Base-by-base conservation (phyloP, 2,113 vertebrate species). In the Pao palembangensis region DNA sequence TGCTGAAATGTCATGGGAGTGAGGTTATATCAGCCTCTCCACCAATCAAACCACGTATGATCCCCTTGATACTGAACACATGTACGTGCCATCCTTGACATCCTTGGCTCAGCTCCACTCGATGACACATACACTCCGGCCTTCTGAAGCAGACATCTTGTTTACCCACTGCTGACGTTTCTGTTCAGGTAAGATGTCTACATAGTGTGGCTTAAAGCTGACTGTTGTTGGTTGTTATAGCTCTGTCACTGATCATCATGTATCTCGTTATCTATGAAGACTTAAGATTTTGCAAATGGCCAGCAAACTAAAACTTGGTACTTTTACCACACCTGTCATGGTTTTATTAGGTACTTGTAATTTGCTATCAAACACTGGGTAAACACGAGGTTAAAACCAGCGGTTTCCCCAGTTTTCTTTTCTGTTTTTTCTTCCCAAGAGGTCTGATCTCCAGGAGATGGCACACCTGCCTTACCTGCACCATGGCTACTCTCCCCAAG, bases 401-500 rank as follows among this genome's bases (percentile, higher is more conserved):
- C 23, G 6, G 52, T 50, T 68, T 75, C 67, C 71, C 51, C 53
- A 58, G 2, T 67, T 72, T 80, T 64, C 23, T 59, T 17, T 28
- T 31, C 18, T 55, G 28, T 57, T 63, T 53, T 55, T 31, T 51
- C n/a, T 44, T 19, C 83, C 61, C 80, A 12, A 55, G 75, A 62
- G 85, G 63, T 43, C 17, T 0, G 17, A 49, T 71, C 61, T 66
- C 74, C 66, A 60, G 64, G 76, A 69, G 63, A 84, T 80, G 71
- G 74, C 73, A 61, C 61, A 61, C 56, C 51, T 66, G 25, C 56
- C 65, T 47, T 18, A 48, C 42, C 38, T 59, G 53, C 1, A 43
- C 69, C 75, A 87, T 85, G 75, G 83, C 51, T 80, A 84, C 85
- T 59, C 55, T 17, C 76, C 85, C 77, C 68, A 62, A 53, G 81